Evolutionary conservation across 2,888 invertebrate genomes (phyloP), one percentile per base, ranked within the genome.

Genomic region (Lysandra bellargus): DNA sequence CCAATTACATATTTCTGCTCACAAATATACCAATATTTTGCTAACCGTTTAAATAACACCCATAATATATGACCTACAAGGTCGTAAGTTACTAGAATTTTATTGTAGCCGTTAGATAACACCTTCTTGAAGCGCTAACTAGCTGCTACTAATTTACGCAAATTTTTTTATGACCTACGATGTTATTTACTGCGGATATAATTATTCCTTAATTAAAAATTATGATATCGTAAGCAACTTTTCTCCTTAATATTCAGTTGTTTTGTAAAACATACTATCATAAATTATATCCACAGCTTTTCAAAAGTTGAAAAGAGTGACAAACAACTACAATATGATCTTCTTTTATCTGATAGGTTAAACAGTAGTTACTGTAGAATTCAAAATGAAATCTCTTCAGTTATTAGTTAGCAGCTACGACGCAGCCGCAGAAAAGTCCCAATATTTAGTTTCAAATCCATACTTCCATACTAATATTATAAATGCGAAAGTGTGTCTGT

Each of bases 131-230:
- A 9, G 23, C 23, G n/a, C n/a, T 5, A 57, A 4, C 57, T 17
- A 57, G 61, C 23, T 61, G n/a, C 60, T 23, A 23, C 61, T 61
- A 61, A 61, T 61, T 61, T 61, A 61, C 61, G 23, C 7, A 23
- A 9, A 61, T 9, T 61, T 61, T 6, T 23, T 61, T 61, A 61
- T 23, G 17, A 23, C 7, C 61, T 23, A 23, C 7, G 23, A 61
- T 23, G 23, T 61, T 61, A 61, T 61, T 61, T 61, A 61, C 2
- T 2, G 23, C 23, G 17, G 57, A 57, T 57, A 57, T 57, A 57
- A 57, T 57, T 57, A 57, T 57, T 61, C 23, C 61, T 61, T 7
- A 61, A 61, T 61, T 61, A 61, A n/a, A 61, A 61, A 61, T 61
- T 7, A 61, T 61, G 17, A 61, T 23, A 23, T 23, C 17, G 23